These are phyloP conservation scores for Mesocentrotus franciscanus DNA, from an alignment of 53 echinoderm and acorn worm species.

Conservation along the genomic window DNA sequence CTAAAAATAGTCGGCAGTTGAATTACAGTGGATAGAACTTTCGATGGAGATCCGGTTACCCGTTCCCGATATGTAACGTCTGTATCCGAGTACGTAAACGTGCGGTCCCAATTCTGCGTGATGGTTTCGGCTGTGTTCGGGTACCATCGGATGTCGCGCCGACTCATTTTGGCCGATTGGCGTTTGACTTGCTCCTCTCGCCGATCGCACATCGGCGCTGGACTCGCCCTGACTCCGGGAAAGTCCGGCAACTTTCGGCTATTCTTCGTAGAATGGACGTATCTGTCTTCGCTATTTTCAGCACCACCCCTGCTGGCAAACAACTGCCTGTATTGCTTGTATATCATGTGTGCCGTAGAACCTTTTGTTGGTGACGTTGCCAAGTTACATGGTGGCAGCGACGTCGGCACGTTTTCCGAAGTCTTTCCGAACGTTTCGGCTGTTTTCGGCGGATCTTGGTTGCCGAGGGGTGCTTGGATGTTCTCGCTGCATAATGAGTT, in stretches of 20 bases:
- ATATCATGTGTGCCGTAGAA: conserved; percentile 31
- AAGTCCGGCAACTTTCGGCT: conserved; percentile 67
- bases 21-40: conserved; percentile 23
- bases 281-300: neutral
- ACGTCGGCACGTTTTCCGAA: neutral
- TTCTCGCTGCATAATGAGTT: conserved; percentile 27
- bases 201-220: conserved; percentile 43
- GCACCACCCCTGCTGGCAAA: neutral
- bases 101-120: conserved; percentile 58
- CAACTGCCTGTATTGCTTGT: conserved; percentile 28
- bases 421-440: conserved; percentile 41
- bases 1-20: conserved; percentile 54
- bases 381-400: conserved; percentile 1
- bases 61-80: conserved; percentile 57
- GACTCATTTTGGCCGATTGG: conserved; percentile 11
- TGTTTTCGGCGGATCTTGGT: conserved; percentile 29
- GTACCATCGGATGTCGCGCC: conserved; percentile 60
- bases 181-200: conserved; percentile 47
- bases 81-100: conserved; percentile 54
- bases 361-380: conserved; percentile 40
- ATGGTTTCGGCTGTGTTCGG: conserved; percentile 56
- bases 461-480: neutral
- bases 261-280: conserved; percentile 62
- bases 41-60: conserved; percentile 49
- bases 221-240: conserved; percentile 66